These are phyloP conservation scores for Cheirogaleus major DNA, from an alignment of 2,797 vertebrate species.

Conservation along the genomic window DNA sequence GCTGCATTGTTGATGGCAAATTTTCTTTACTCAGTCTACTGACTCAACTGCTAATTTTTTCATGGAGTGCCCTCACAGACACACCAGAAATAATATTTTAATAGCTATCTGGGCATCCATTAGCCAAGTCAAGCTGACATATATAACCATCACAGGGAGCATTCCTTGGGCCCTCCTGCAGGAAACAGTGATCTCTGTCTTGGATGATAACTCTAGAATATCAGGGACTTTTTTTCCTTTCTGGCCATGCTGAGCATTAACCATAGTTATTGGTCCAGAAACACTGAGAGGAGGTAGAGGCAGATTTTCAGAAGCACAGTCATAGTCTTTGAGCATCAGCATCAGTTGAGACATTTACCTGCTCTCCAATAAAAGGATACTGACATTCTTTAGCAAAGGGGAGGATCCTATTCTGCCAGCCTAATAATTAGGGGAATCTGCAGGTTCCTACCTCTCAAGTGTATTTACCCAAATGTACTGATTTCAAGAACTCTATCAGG, in stretches of 20 bases:
- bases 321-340: background rate
- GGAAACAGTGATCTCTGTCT: background rate
- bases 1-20: background rate
- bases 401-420: background rate
- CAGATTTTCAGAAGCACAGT: background rate
- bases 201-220: background rate
- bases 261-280: background rate
- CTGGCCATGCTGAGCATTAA: background rate
- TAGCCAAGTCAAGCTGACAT: background rate
- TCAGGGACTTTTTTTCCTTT: background rate
- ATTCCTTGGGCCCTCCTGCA: background rate
- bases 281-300: background rate
- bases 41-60: background rate
- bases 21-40: background rate
- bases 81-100: background rate
- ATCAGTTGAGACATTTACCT: background rate
- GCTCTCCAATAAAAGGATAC: background rate
- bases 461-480: background rate
- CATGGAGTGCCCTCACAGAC: background rate
- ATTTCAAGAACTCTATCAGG: background rate
- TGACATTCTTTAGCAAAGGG: background rate
- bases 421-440: background rate
- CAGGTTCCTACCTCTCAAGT: background rate
- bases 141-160: background rate
- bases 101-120: background rate